These are phyloP conservation scores for Hippoglossus stenolepis DNA, from an alignment of 2,113 vertebrate species.

Conservation along the genomic window DNA sequence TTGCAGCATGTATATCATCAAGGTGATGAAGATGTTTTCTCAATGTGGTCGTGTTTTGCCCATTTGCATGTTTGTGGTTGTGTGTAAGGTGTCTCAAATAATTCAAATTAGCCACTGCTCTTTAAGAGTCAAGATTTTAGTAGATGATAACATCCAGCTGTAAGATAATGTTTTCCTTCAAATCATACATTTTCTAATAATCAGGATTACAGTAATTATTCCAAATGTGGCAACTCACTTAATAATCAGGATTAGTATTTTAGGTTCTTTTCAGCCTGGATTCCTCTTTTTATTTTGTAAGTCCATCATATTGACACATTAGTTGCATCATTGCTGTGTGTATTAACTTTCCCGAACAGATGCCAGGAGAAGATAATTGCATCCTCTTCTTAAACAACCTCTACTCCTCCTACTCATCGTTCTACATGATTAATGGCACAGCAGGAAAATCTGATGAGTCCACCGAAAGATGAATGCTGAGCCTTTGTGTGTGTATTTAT, in stretches of 20 bases:
- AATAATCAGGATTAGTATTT: constrained; percentile 40
- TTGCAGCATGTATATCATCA: too few relatives aligned
- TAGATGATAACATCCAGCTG: background rate
- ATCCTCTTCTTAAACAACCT: constrained; percentile 51
- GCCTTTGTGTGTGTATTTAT: constrained; percentile 55
- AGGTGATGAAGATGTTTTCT: too few relatives aligned
- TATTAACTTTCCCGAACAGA: constrained; percentile 61
- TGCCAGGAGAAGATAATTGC: constrained; percentile 54
- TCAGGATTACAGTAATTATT: constrained; percentile 16
- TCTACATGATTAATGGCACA: constrained; percentile 66
- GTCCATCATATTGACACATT: constrained; percentile 24
- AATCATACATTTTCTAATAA: background rate
- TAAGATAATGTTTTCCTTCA: background rate
- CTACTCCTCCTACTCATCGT: constrained; percentile 52
- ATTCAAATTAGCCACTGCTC: too few relatives aligned
- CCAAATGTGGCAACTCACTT: constrained; percentile 29
- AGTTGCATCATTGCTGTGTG: constrained; percentile 38
- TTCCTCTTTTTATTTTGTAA: background rate
- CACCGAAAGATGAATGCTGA: constrained; percentile 72
- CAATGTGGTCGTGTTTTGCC: too few relatives aligned
- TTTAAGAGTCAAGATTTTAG: background rate
- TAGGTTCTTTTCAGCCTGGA: constrained; percentile 30
- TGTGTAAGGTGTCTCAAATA: too few relatives aligned
- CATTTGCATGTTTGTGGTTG: too few relatives aligned
- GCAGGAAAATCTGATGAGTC: constrained; percentile 66